Percentiles rank a stretch among this genome's conserved stretches.
These are phyloP conservation scores for Cololabis saira DNA, from an alignment of 2,113 vertebrate genomes.

Conservation along the genomic window DNA sequence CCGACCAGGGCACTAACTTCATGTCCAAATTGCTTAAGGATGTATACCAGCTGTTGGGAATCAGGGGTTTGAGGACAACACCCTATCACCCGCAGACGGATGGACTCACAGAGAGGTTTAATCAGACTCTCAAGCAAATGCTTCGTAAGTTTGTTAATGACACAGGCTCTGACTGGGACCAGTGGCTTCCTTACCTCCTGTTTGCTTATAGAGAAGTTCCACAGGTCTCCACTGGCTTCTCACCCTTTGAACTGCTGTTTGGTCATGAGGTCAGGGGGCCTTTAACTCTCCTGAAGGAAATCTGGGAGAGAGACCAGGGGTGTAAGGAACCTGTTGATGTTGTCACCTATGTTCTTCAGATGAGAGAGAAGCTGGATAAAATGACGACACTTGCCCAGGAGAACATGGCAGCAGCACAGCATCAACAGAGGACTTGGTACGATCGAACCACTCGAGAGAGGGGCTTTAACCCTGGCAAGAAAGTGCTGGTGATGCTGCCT, in stretches of 20 bases:
- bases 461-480: too few species aligned
- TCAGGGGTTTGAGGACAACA: too few species aligned
- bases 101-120: too few species aligned
- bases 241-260: constrained; percentile 8
- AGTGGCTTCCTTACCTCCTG: constrained; percentile 13
- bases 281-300: too few species aligned
- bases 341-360: neutral
- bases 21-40: too few species aligned
- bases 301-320: neutral
- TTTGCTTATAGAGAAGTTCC: constrained; percentile 8
- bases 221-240: constrained; percentile 8
- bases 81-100: too few species aligned
- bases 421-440: constrained; percentile 6
- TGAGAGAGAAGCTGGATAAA: neutral
- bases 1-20: too few species aligned
- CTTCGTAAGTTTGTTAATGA: constrained; percentile 22
- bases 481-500: too few species aligned
- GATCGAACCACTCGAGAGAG: neutral
- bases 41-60: too few species aligned
- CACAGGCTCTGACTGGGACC: neutral
- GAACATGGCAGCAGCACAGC: too few species aligned
- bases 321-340: neutral
- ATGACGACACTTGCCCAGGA: constrained; percentile 1
- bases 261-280: neutral
- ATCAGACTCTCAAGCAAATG: constrained; percentile 3